Conservation (phyloP, 2,888 invertebrate species). For the Drosophila pseudotalamancana region DNA sequence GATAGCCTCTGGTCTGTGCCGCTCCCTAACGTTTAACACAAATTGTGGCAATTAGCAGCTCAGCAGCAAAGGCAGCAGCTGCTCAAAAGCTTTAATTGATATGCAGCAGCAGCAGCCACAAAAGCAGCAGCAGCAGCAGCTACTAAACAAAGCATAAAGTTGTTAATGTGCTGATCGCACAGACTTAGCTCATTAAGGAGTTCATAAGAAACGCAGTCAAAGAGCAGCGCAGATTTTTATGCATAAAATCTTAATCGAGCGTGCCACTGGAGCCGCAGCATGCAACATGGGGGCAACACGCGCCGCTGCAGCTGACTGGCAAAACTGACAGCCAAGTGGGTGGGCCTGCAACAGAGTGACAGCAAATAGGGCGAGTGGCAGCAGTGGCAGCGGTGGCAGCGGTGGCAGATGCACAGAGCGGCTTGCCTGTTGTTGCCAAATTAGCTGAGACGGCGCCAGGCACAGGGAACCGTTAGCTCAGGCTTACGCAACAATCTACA, state of each 20-base stretch:
- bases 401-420: constrained; percentile 21
- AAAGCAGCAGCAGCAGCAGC: constrained; percentile 12
- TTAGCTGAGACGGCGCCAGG: constrained; percentile 73
- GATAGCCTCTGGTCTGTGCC: constrained; percentile 55
- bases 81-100: constrained; percentile 73
- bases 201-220: constrained; percentile 66
- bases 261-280: constrained; percentile 24
- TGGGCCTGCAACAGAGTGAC: constrained; percentile 41
- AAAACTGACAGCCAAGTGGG: constrained; percentile 44
- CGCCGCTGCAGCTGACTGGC: constrained; percentile 77
- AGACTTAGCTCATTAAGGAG: constrained; percentile 78
- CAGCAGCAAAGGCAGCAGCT: constrained; percentile 41
- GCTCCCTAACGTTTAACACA: constrained; percentile 70
- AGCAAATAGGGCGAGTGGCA: constrained; percentile 14
- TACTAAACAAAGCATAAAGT: constrained; percentile 74
- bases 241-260: constrained; percentile 79
- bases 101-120: constrained; percentile 42
- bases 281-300: constrained; percentile 54
- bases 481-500: constrained; percentile 27
- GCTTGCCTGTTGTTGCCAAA: constrained; percentile 66
- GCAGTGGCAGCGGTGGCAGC: too few relatives aligned
- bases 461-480: constrained; percentile 47
- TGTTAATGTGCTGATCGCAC: constrained; percentile 73
- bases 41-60: constrained; percentile 77
- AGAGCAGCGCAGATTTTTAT: constrained; percentile 53